Evolutionary conservation across 1,140 invertebrate species (phyloP), one percentile per base, ranked within the genome.

Genomic region (Drosophila guanche): DNA sequence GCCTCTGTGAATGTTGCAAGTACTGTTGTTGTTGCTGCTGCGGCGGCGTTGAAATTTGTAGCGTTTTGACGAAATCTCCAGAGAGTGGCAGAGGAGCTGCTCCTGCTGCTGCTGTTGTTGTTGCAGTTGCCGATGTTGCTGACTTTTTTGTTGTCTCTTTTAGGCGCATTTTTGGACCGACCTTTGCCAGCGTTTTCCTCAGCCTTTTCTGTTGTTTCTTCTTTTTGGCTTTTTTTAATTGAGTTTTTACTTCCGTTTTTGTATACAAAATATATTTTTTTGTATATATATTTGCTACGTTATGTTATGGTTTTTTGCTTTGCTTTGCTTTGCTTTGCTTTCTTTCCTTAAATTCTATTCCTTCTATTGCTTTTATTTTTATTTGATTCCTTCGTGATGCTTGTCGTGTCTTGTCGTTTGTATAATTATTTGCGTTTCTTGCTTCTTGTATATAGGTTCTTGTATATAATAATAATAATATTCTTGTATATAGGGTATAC

Each of bases 101-200:
- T 20, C 16, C 27, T 16, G n/a, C 47, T 33, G 66, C 12, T 56
- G 50, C 22, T 56, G 53, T 37, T 8, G 65, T 37, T 37, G 54
- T 50, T 55, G 71, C 14, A 57, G 14, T 51, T 40, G 42, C 4
- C 20, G 43, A 12, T 42, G 46, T 33, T 27, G 51, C 53, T 33
- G 76, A 62, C 54, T 84, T 85, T 86, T 85, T 85, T 51, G 81
- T 85, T 50, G 81, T 85, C 69, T 85, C 81, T 88, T 86, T 86
- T 83, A 86, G 81, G 77, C 81, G 81, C 81, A 86, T 86, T 40
- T 56, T 72, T 33, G 51, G 33, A 37, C 33, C 33, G 33, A 37
- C 33, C 33, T 37, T 37, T 37, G 10, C 10, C 33, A 37, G 33
- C 29, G n/a, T 33, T 33, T 33, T 33, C 29, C 29, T 33, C 8